phyloP scores from a whole-genome alignment of 2,888 invertebrate genomes.

The Noctuana brunneofusca region DNA sequence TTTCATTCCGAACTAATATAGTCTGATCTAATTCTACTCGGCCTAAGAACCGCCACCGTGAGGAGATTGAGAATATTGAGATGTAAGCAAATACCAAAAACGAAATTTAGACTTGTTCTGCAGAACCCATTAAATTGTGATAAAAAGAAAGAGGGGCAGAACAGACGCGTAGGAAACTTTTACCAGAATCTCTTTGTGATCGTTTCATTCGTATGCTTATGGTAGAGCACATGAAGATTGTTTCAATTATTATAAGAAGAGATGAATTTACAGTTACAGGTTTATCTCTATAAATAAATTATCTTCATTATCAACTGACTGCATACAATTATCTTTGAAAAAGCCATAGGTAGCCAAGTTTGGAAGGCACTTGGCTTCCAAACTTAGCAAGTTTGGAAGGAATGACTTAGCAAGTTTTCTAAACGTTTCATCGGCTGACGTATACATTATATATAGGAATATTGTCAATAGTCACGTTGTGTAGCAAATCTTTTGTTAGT shows the following conservation, averaged over 20 bases:
- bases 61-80: constrained; percentile 64
- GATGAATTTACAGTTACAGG: too few relatives aligned
- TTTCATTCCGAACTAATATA: constrained; percentile 77
- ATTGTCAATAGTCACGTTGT: not conserved
- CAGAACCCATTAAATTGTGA: constrained; percentile 62
- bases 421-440: not conserved
- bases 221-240: too few relatives aligned
- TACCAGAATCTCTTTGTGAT: constrained; percentile 39
- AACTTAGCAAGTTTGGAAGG: not conserved
- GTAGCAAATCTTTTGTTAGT: not conserved
- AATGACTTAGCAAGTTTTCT: not conserved
- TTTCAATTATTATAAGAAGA: too few relatives aligned
- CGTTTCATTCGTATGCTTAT: too few relatives aligned
- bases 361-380: too few relatives aligned
- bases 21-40: constrained; percentile 72
- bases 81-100: constrained; percentile 82
- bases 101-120: constrained; percentile 84
- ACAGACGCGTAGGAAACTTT: constrained; percentile 68
- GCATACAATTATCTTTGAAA: too few relatives aligned
- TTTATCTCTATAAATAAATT: too few relatives aligned
- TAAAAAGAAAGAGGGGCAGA: constrained; percentile 62
- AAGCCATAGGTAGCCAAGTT: too few relatives aligned
- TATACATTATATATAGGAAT: too few relatives aligned
- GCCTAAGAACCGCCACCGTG: constrained; percentile 81
- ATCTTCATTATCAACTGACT: too few relatives aligned